Percentiles rank a stretch among this genome's conserved stretches.
These are phyloP conservation scores for Macropus fuliginosus DNA, from an alignment of 2,797 vertebrate genomes.

Conservation along the genomic window DNA sequence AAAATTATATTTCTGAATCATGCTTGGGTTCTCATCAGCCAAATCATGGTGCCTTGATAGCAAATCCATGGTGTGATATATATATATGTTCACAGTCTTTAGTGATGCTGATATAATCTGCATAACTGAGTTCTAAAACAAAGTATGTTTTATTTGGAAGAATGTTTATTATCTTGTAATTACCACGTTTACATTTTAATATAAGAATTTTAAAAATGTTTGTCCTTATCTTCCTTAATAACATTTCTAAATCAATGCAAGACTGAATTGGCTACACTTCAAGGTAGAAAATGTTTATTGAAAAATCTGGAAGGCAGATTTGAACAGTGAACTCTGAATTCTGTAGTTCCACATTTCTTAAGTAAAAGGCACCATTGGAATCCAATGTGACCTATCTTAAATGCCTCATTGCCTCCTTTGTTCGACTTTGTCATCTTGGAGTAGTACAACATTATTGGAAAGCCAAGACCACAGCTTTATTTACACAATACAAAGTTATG, in stretches of 20 bases:
- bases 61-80: slow-evolving; percentile 56
- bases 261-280: slow-evolving; percentile 69
- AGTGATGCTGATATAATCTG: slow-evolving; percentile 60
- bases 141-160: slow-evolving; percentile 71
- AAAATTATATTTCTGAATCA: slow-evolving; percentile 64
- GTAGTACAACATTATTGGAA: slow-evolving; percentile 50
- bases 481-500: slow-evolving; percentile 63
- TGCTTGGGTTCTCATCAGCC: slow-evolving; percentile 45
- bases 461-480: slow-evolving; percentile 68
- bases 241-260: slow-evolving; percentile 72
- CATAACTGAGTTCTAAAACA: slow-evolving; percentile 61
- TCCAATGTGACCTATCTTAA: slow-evolving; percentile 62
- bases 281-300: slow-evolving; percentile 73
- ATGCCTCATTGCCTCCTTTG: slow-evolving; percentile 35
- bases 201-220: slow-evolving; percentile 72
- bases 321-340: slow-evolving; percentile 63
- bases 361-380: slow-evolving; percentile 54
- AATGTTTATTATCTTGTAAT: slow-evolving; percentile 77
- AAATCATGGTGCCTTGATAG: slow-evolving; percentile 35
- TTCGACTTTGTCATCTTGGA: slow-evolving; percentile 57
- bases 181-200: slow-evolving; percentile 76
- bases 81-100: slow-evolving; percentile 47
- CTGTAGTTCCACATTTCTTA: slow-evolving; percentile 21
- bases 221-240: slow-evolving; percentile 75
- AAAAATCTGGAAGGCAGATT: slow-evolving; percentile 74